Base-by-base conservation (phyloP, 1,140 invertebrate species). In the Neotoxoptera formosana region DNA sequence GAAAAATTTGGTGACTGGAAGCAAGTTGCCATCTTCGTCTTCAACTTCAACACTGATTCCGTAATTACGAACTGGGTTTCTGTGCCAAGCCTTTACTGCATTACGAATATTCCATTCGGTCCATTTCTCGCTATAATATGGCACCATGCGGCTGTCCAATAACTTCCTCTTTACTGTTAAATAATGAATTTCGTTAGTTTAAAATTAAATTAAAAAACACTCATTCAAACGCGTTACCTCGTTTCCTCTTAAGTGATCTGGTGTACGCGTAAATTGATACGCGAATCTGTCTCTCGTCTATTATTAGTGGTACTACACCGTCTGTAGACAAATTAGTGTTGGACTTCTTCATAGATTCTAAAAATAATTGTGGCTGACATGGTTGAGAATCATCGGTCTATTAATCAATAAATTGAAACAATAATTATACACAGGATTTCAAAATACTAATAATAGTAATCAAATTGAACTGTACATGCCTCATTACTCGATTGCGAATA, bases 21-120 rank as follows among this genome's bases (percentile, higher is more conserved):
- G 94, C 2, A 96, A 94, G 93, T 95, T 95, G 7, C 96, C 96
- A 81, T 96, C 96, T 94, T 96, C 96, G 94, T 97, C 96, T 94
- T 97, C 96, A 20, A 97, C 96, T 94, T 96, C 95, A 45, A 97
- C 95, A 21, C 96, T 95, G 60, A 97, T 94, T 9, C 96, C 96
- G 94, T 96, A 96, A 94, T 97, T 97, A 91, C 94, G 95, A 81
- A 95, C 95, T 34, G 90, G 93, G 90, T 91, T 91, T 7, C 94
- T 94, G 47, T 94, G 94, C 95, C 95, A 95, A 17, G 94, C 91
- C 45, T 94, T 94, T 30, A 94, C 95, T 76, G 95, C 95, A 48
- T 93, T 86, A 34, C 94, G 94, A 67, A 95, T 95, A 93, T 95
- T 95, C 94, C 95, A 95, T 90, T 95, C 95, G 25, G 95, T 95